These are phyloP conservation scores for Aleiodes leptofemur DNA, from an alignment of 2,888 invertebrate genomes.

Conservation along the genomic window DNA sequence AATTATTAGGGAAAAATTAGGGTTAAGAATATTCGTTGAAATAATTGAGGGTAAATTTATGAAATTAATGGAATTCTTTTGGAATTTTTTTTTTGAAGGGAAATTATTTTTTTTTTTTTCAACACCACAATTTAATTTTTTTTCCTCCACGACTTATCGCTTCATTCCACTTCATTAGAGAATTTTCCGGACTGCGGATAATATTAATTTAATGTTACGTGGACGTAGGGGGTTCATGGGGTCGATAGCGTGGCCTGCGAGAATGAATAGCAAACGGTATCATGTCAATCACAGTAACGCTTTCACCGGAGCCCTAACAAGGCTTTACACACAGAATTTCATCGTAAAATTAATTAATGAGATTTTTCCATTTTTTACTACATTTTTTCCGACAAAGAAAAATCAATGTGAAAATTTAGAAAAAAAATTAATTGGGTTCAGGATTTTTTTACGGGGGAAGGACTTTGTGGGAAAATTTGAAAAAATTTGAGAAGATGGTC, in stretches of 20 bases:
- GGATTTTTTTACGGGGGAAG: background rate
- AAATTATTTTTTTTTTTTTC: too few relatives aligned
- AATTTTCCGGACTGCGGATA: slow-evolving; percentile 1
- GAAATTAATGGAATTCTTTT: too few relatives aligned
- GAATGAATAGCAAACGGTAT: slow-evolving; percentile 47
- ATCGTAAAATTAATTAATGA: slow-evolving; percentile 17
- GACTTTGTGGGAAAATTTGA: too few relatives aligned
- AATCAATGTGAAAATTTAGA: background rate
- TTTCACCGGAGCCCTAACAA: slow-evolving; percentile 31
- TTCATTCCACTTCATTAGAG: slow-evolving; percentile 7
- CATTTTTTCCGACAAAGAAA: background rate
- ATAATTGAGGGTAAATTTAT: too few relatives aligned
- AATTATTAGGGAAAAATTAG: too few relatives aligned
- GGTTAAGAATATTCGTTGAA: too few relatives aligned
- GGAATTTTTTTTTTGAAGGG: too few relatives aligned
- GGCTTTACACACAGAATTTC: slow-evolving; percentile 28
- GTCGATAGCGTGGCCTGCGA: slow-evolving; percentile 28
- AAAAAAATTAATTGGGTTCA: background rate
- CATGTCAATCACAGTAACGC: slow-evolving; percentile 51
- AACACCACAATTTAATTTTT: too few relatives aligned
- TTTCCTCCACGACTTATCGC: slow-evolving; percentile 1
- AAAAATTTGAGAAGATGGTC: too few relatives aligned
- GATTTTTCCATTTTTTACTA: slow-evolving; percentile 33
- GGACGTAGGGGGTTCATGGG: slow-evolving; percentile 23
- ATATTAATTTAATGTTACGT: slow-evolving; percentile 51